phyloP scores from a whole-genome alignment of 2,113 vertebrate genomes.

The Tyto alba region DNA sequence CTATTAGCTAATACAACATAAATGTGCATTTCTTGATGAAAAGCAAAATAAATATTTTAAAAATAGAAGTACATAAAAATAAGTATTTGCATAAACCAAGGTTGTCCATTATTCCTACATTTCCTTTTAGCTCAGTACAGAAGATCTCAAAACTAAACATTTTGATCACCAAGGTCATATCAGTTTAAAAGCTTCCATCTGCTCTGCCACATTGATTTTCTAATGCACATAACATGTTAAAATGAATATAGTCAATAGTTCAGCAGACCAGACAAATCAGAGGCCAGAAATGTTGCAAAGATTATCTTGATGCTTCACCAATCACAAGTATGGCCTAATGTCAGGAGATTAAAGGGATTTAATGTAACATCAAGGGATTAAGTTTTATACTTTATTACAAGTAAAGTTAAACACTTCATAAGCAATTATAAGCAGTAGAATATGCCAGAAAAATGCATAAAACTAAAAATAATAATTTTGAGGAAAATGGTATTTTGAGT shows the following conservation, averaged over 20 bases:
- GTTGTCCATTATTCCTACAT: background rate
- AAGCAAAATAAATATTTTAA: background rate
- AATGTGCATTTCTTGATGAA: background rate
- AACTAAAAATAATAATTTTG: background rate
- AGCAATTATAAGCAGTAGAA: background rate
- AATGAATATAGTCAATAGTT: constrained; percentile 51
- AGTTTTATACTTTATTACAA: background rate
- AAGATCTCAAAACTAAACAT: background rate
- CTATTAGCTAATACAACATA: background rate
- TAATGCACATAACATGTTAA: constrained; percentile 56
- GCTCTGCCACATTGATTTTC: constrained; percentile 59
- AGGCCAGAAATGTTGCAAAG: background rate
- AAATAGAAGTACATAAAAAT: background rate
- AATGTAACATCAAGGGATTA: background rate
- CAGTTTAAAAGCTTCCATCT: constrained; percentile 41
- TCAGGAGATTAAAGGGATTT: background rate
- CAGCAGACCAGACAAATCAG: constrained; percentile 25
- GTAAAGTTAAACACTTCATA: background rate
- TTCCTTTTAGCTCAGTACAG: background rate
- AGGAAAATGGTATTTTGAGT: background rate
- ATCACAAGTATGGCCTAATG: background rate
- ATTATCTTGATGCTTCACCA: background rate
- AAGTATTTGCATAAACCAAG: background rate
- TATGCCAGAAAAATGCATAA: background rate
- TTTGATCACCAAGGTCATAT: constrained; percentile 28